Percentiles rank a stretch among this genome's conserved stretches.
phyloP scores from a whole-genome alignment of 2,888 invertebrate genomes.

The Campoplex capitator region DNA sequence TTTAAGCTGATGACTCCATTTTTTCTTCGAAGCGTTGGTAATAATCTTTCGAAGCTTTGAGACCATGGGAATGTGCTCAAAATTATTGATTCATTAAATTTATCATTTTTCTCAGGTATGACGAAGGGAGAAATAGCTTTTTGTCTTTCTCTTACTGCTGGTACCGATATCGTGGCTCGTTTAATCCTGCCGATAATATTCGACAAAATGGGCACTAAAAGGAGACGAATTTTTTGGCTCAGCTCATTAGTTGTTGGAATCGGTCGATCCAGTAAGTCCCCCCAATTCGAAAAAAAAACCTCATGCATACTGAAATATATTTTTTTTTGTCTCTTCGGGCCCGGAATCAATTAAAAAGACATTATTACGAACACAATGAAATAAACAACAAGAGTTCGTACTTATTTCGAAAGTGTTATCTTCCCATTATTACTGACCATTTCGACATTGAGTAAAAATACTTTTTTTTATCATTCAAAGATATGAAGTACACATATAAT shows the following conservation, averaged over 20 bases:
- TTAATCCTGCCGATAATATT: conserved; percentile 91
- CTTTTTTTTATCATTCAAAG: not conserved
- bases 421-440: not conserved
- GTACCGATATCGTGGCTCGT: conserved; percentile 90
- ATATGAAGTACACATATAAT: not conserved
- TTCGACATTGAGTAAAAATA: not conserved
- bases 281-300: not conserved
- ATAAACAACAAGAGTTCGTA: not conserved
- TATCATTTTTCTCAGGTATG: conserved; percentile 72
- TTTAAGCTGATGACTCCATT: conserved; percentile 85
- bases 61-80: not conserved
- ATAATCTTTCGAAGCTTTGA: conserved; percentile 43
- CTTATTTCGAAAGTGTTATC: not conserved
- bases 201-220: conserved; percentile 88
- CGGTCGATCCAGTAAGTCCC: conserved; percentile 89
- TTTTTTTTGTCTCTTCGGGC: not conserved
- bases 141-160: conserved; percentile 91
- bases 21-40: conserved; percentile 82
- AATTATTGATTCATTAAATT: not conserved
- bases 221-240: conserved; percentile 90
- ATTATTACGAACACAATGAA: not conserved
- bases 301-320: not conserved
- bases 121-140: conserved; percentile 89
- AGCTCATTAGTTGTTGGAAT: conserved; percentile 90
- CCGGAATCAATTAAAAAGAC: not conserved